phyloP scores from a whole-genome alignment of 1,140 invertebrate species.

The Adelges cooleyi region DNA sequence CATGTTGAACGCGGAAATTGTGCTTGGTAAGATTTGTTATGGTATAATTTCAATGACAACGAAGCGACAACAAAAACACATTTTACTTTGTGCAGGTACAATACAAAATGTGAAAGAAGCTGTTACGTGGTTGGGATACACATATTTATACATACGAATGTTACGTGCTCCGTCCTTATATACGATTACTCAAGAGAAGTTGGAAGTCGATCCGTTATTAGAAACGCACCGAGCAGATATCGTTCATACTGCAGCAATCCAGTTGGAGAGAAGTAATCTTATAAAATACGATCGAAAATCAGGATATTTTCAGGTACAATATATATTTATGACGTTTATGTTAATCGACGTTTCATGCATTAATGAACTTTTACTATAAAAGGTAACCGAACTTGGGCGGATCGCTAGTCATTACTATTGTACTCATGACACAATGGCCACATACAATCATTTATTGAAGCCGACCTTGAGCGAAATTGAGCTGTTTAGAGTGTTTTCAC shows the following conservation, averaged over 20 bases:
- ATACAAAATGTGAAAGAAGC: conserved; percentile 92
- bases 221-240: conserved; percentile 88
- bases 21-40: conserved; percentile 43
- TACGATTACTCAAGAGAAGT: conserved; percentile 69
- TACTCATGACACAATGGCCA: conserved; percentile 90
- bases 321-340: neutral
- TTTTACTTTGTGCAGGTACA: conserved; percentile 50
- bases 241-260: conserved; percentile 88
- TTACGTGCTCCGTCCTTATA: conserved; percentile 75
- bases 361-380: conserved; percentile 59
- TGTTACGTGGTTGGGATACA: conserved; percentile 91
- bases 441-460: conserved; percentile 94
- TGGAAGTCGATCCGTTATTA: conserved; percentile 68
- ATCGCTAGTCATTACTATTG: conserved; percentile 98
- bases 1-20: conserved; percentile 96
- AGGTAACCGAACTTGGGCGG: conserved; percentile 84
- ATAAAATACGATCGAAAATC: conserved; percentile 93
- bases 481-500: conserved; percentile 94
- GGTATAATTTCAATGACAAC: too few relatives aligned
- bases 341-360: neutral
- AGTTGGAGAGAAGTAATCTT: conserved; percentile 81
- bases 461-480: conserved; percentile 96
- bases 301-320: conserved; percentile 76
- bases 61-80: too few relatives aligned
- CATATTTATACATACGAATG: conserved; percentile 92